phyloP scores from a whole-genome alignment of 2,113 vertebrate species.

The Poeciliopsis prolifica region DNA sequence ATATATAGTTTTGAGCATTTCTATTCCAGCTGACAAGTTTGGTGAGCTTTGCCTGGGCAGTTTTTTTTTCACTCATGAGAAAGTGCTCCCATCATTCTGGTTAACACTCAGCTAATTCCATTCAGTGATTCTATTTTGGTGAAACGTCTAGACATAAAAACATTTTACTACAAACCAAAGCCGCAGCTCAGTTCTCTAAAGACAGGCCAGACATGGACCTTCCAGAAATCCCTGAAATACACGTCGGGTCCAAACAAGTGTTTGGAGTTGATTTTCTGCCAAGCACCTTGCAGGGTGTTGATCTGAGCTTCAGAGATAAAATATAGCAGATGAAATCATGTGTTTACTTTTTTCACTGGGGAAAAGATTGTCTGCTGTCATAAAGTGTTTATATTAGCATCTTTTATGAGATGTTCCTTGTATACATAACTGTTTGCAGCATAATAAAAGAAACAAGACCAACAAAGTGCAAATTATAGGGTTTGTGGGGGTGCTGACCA shows the following conservation, averaged over 20 bases:
- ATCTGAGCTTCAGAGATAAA: conserved; percentile 44
- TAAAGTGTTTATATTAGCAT: conserved; percentile 77
- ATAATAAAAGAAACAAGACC: conserved; percentile 67
- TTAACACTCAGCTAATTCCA: conserved; percentile 57
- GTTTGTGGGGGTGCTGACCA: conserved; percentile 69
- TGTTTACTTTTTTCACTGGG: conserved; percentile 54
- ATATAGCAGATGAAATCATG: conserved; percentile 60
- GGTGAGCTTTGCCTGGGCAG: conserved; percentile 13
- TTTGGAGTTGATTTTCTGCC: conserved; percentile 43
- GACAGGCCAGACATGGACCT: conserved; percentile 30
- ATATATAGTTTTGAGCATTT: background rate
- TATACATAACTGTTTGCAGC: conserved; percentile 74
- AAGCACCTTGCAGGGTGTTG: conserved; percentile 59
- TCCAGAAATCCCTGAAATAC: conserved; percentile 11
- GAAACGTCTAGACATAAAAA: conserved; percentile 73
- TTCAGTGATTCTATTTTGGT: conserved; percentile 68
- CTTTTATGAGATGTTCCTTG: conserved; percentile 76
- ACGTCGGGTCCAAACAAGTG: conserved; percentile 30
- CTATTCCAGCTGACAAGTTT: conserved; percentile 31
- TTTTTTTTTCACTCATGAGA: conserved; percentile 57
- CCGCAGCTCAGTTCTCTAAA: conserved; percentile 52
- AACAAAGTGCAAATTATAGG: conserved; percentile 72
- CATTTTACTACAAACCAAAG: conserved; percentile 63
- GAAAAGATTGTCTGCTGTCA: conserved; percentile 65
- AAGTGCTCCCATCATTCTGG: conserved; percentile 49